Percentiles rank a stretch among this genome's conserved stretches.
phyloP scores from a whole-genome alignment of 2,113 vertebrate genomes.

The Neodontobutis hainanensis region DNA sequence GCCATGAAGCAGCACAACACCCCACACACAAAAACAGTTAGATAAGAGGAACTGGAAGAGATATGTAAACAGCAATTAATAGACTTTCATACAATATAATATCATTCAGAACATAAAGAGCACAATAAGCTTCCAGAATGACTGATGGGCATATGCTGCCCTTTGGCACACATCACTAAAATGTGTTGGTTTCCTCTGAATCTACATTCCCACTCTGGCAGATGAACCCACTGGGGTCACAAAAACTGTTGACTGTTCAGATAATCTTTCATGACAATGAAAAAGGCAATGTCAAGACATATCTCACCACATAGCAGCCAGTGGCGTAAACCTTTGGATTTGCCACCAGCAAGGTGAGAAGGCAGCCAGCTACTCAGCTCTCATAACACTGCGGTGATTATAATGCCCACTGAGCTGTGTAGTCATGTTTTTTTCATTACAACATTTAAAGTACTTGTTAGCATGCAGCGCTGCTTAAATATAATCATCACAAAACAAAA shows the following conservation, averaged over 20 bases:
- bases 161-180: too few relatives aligned
- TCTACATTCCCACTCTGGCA: too few relatives aligned
- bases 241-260: neutral
- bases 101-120: too few relatives aligned
- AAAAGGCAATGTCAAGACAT: neutral
- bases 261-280: neutral
- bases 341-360: neutral
- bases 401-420: neutral
- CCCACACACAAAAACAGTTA: too few relatives aligned
- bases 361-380: neutral
- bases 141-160: too few relatives aligned
- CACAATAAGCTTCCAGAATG: too few relatives aligned
- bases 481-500: neutral
- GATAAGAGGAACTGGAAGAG: too few relatives aligned
- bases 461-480: neutral
- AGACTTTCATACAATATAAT: too few relatives aligned
- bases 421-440: neutral
- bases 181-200: too few relatives aligned
- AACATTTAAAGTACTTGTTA: neutral
- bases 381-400: neutral
- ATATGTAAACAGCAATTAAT: too few relatives aligned
- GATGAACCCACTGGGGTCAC: too few relatives aligned
- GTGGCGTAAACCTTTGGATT: neutral
- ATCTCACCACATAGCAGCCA: neutral
- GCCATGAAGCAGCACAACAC: too few relatives aligned